Evolutionary conservation across 2,797 vertebrate genomes (phyloP).

Genomic region (Acanthiza pusilla): DNA sequence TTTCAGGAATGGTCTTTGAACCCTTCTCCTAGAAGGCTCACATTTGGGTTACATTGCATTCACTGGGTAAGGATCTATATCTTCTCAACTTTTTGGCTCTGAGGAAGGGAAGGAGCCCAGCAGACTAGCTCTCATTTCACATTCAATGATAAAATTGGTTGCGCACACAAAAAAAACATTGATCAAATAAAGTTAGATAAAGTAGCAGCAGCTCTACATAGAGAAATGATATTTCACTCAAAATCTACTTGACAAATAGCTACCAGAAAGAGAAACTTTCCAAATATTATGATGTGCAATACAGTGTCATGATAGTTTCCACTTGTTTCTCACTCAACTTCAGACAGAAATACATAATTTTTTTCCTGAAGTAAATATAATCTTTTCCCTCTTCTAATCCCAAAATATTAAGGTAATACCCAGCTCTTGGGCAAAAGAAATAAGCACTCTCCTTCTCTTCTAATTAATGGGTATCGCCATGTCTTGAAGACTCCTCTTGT

Average conservation of each 20-base stretch:
- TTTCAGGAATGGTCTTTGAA: not conserved
- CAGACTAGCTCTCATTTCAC: not conserved
- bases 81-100: not conserved
- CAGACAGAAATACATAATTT: not conserved
- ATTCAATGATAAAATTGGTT: not conserved
- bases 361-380: not conserved
- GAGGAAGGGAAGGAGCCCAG: not conserved
- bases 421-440: not conserved
- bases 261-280: not conserved
- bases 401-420: not conserved
- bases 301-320: not conserved
- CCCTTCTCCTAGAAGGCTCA: not conserved
- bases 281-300: not conserved
- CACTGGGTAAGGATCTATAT: not conserved
- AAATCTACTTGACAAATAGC: not conserved
- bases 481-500: constrained; percentile 29
- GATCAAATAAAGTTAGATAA: not conserved
- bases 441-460: not conserved
- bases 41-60: not conserved
- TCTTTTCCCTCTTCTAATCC: not conserved
- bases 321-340: not conserved
- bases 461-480: constrained; percentile 12
- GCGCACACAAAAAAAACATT: accelerated
- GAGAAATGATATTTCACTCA: not conserved
- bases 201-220: not conserved